A percentile compares a stretch with the other conserved stretches of the same genome.
phyloP scores from a whole-genome alignment of 2,888 invertebrate genomes.

The Ornithoptera alexandrae region DNA sequence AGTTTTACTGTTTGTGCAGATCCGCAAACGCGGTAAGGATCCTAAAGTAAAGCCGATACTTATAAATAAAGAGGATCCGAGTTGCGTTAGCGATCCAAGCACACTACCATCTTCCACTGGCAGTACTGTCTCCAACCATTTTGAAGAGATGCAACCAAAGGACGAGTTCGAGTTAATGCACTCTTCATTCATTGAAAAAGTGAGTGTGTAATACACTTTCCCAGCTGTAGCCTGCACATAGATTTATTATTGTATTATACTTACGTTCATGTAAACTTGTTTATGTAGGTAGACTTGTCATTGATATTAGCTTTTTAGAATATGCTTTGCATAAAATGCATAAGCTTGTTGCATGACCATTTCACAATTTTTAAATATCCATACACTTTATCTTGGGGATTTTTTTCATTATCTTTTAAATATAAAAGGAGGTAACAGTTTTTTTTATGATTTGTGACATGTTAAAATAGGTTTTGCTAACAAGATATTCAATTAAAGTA shows the following conservation, averaged over 20 bases:
- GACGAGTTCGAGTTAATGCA: slow-evolving; percentile 83
- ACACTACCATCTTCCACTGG: slow-evolving; percentile 63
- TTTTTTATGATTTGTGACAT: too few species aligned
- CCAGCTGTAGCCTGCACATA: not conserved
- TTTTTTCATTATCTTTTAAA: too few species aligned
- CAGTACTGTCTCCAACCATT: slow-evolving; percentile 81
- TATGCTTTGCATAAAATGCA: slow-evolving; percentile 10
- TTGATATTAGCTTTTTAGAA: not conserved
- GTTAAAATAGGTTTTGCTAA: too few species aligned
- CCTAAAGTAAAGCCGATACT: slow-evolving; percentile 87
- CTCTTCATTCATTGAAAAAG: slow-evolving; percentile 68
- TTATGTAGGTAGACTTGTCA: slow-evolving; percentile 15
- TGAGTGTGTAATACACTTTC: slow-evolving; percentile 52
- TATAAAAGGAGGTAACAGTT: too few species aligned
- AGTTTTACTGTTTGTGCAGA: slow-evolving; percentile 59
- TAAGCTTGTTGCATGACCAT: not conserved
- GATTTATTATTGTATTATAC: slow-evolving; percentile 27
- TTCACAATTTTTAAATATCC: too few species aligned
- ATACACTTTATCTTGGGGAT: too few species aligned
- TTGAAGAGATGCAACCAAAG: slow-evolving; percentile 89
- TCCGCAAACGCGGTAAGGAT: slow-evolving; percentile 85
- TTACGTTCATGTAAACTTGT: not conserved
- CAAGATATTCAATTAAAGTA: too few species aligned
- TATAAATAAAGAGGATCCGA: slow-evolving; percentile 85
- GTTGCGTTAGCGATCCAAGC: slow-evolving; percentile 76